Evolutionary conservation across 2,888 invertebrate species (phyloP), one percentile per base, ranked within the genome.

Genomic region (Ethmia dodecea): DNA sequence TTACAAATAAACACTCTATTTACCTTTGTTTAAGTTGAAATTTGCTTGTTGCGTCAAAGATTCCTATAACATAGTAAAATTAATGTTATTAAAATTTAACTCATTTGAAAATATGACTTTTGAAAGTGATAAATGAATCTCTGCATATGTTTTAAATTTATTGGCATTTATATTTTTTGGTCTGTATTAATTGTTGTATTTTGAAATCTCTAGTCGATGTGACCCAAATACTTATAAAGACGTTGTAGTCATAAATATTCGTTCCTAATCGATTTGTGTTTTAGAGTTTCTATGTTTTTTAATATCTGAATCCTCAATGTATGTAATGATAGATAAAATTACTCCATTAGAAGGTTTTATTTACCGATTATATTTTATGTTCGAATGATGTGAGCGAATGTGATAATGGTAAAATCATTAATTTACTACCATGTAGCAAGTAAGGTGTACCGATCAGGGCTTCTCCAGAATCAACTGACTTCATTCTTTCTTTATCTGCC

Each of bases 11-110:
- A 68, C 64, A 62, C 65, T 73, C 68, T 83, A 83, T 83, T 83
- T 83, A 83, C 81, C 76, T 70, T 68, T 74, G 81, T 84, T 84
- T 80, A 54, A 77, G 76, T 80, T 81, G 56, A 69, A 54, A 66
- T 67, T 73, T 72, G 83, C 84, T 83, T 84, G 79, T 81, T 84
- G 73, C 71, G 62, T 73, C 69, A 51, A 70, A 67, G 61, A 60
- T 63, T 65, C 52, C 58, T 72, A 70, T 70, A 63, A 67, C 66
- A 75, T 78, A 78, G 70, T 72, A 74, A 67, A n/a, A n/a, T n/a
- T 72, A 70, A 59, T 42, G 55, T 38, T 47, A 60, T 58, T 62
- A 48, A 52, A 51, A 61, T 43, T 53, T 59, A 52, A 60, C 52
- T 65, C 48, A 59, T 62, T 66, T 61, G 47, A 51, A 33, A 33